phyloP scores from a whole-genome alignment of 2,888 invertebrate species.

The Watsonalla binaria region DNA sequence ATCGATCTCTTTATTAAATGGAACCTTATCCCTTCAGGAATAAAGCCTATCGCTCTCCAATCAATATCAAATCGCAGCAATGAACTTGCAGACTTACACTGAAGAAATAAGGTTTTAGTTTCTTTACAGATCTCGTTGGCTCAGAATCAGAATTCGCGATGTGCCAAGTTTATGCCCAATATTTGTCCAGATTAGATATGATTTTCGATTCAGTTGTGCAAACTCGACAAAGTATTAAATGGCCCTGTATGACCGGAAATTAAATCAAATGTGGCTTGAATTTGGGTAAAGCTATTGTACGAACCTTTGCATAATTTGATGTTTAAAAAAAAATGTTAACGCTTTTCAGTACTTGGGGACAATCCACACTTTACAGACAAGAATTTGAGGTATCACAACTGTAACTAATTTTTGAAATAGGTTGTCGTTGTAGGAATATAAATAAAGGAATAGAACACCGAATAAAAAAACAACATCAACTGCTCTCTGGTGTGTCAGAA shows the following conservation, averaged over 20 bases:
- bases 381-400: no score
- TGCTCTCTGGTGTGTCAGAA: neutral
- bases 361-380: no score
- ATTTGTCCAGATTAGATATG: constrained; percentile 64
- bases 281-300: neutral
- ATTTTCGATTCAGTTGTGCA: constrained; percentile 36
- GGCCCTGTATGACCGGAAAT: constrained; percentile 25
- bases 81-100: constrained; percentile 25
- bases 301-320: no score
- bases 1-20: constrained; percentile 44
- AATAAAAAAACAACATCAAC: neutral
- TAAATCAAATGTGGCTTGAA: neutral
- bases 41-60: constrained; percentile 30
- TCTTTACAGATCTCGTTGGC: constrained; percentile 10
- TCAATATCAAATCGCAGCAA: constrained; percentile 12
- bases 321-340: no score
- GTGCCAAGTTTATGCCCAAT: constrained; percentile 47
- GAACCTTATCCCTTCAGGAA: constrained; percentile 40
- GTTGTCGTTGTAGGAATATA: no score
- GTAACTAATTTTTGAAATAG: no score
- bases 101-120: constrained; percentile 23
- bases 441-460: no score
- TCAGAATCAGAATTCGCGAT: constrained; percentile 40
- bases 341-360: no score
- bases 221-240: constrained; percentile 27